Evolutionary conservation across 2,888 invertebrate species (phyloP), one percentile per base, ranked within the genome.

Genomic region (Emmelina monodactyla): DNA sequence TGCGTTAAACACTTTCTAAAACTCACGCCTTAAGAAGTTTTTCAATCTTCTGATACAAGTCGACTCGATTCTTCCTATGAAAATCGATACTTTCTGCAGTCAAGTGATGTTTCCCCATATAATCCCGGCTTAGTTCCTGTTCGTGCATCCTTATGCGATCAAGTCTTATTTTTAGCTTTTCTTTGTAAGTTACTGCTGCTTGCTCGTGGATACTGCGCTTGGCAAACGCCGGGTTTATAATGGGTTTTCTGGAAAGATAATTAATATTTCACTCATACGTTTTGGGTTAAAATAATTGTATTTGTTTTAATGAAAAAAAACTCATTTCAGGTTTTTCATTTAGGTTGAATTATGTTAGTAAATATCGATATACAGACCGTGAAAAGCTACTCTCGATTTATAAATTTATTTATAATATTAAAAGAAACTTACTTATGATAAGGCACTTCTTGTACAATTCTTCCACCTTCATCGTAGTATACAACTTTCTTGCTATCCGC

Each of bases 11-110:
- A n/a, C n/a, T n/a, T n/a, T n/a, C n/a, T n/a, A 35, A 34, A 46
- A 82, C 85, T 83, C 68, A 88, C 88, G 84, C 82, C 43, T 72
- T 75, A 33, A 88, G 66, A 45, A 88, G 70, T 40, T 66, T 73
- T 53, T 86, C 86, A 37, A 88, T 57, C 62, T 86, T 87, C 36
- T 65, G 69, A 52, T 85, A 86, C 14, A 88, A 58, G 33, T 84
- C 84, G 30, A 85, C 64, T 49, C 88, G 69, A 42, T 83, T 86
- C 31, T 71, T 71, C 49, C 87, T 82, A 55, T 88, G 86, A 46
- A 84, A 82, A 41, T 82, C 79, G 13, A 75, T 48, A 16, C 57
- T 63, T 19, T 51, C 50, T 4, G 47, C 45, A 16, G 68, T 61
- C 49, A 68, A 42, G 25, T 65, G 45, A 10, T 63, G 49, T 33